These are phyloP conservation scores for Propsilocerus akamusi DNA, from an alignment of 1,140 invertebrate genomes.

Conservation along the genomic window DNA sequence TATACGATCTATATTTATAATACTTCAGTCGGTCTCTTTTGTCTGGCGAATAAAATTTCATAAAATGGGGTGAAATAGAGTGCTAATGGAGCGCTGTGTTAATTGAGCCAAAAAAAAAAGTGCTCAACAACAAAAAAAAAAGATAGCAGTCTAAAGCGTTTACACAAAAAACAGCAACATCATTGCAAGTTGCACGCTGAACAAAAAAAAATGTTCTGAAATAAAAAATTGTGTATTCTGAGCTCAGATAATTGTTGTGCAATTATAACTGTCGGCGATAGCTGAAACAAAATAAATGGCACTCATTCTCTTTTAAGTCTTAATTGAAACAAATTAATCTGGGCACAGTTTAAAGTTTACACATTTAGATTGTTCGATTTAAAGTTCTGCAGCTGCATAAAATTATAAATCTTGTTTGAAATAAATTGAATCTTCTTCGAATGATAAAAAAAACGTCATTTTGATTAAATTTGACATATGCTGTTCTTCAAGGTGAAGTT, in stretches of 20 bases:
- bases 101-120: neutral
- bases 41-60: no score
- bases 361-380: neutral
- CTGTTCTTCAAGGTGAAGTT: neutral
- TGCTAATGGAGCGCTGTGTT: no score
- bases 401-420: neutral
- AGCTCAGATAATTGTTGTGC: neutral
- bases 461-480: neutral
- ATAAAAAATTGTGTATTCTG: neutral
- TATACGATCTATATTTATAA: no score
- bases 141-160: neutral
- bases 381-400: neutral
- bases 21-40: no score
- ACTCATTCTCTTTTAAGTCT: neutral
- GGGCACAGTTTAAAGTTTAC: neutral
- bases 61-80: no score
- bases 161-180: neutral
- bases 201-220: neutral
- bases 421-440: neutral
- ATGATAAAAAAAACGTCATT: neutral
- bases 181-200: neutral
- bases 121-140: neutral
- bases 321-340: constrained; percentile 2
- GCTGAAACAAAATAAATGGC: neutral
- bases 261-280: constrained; percentile 3